Evolutionary conservation across 2,797 vertebrate species (phyloP).

Genomic region (Malurus leucopterus): DNA sequence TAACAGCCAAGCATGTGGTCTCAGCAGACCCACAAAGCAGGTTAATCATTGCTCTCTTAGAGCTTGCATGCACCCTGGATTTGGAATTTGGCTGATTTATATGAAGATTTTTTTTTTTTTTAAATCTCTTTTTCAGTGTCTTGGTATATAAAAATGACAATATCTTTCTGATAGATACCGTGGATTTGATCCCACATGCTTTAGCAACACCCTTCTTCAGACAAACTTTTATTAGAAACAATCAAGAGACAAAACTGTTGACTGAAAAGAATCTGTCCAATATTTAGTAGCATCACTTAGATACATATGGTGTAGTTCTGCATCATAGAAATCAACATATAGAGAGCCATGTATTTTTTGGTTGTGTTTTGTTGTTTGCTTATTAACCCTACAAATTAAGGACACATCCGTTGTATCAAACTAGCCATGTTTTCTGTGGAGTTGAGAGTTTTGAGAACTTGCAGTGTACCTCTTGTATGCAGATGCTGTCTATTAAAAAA

Average conservation of each 20-base stretch:
- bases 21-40: neutral
- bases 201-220: neutral
- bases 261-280: neutral
- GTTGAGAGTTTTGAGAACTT: neutral
- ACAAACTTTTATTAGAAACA: neutral
- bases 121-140: neutral
- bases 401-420: neutral
- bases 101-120: neutral
- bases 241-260: neutral
- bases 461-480: neutral
- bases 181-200: neutral
- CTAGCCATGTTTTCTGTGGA: neutral
- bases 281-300: neutral
- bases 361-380: neutral
- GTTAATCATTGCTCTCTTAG: neutral
- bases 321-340: neutral
- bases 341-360: neutral
- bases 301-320: neutral
- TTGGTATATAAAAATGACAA: neutral
- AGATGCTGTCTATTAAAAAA: neutral
- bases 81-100: neutral
- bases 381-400: neutral
- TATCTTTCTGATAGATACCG: neutral
- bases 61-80: neutral
- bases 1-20: neutral